Evolutionary conservation across 1,140 invertebrate genomes (phyloP), one percentile per base, ranked within the genome.

Genomic region (Ceratoteleas bidentatus): DNA sequence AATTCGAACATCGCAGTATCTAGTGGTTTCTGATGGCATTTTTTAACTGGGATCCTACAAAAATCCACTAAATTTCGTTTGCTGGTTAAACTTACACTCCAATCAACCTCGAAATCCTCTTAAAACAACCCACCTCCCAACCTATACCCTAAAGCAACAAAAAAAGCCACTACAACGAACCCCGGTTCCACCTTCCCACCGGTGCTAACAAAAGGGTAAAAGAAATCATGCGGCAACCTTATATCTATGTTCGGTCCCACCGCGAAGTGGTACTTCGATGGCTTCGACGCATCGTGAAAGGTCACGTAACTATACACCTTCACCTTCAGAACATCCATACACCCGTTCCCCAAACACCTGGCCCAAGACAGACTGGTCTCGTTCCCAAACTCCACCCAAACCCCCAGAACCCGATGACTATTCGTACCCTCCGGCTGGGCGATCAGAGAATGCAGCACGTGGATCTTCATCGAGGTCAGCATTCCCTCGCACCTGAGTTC

Each of bases 161-260:
- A n/a, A n/a, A n/a, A n/a, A n/a, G n/a, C n/a, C n/a, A n/a, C n/a
- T n/a, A n/a, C n/a, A n/a, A n/a, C n/a, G n/a, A n/a, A n/a, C n/a
- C n/a, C n/a, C n/a, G n/a, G n/a, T n/a, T n/a, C n/a, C n/a, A n/a
- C n/a, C n/a, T n/a, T n/a, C n/a, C n/a, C n/a, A n/a, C n/a, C n/a
- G n/a, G n/a, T n/a, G n/a, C n/a, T n/a, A n/a, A n/a, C n/a, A n/a
- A n/a, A n/a, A n/a, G n/a, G n/a, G n/a, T n/a, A n/a, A n/a, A n/a
- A n/a, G n/a, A n/a, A n/a, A n/a, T 95, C 94, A 60, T 92, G 90
- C 2, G 95, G 95, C 9, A 95, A 88, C 85, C 92, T 92, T 40
- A 94, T 90, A 68, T 94, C 92, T 64, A 94, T 91, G 52, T 93
- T 92, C 38, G 94, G 94, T 16, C 93, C 92, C 65, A 93, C 91